Base-by-base conservation (phyloP, 2,797 vertebrate genomes). In the Salmo trutta region DNA sequence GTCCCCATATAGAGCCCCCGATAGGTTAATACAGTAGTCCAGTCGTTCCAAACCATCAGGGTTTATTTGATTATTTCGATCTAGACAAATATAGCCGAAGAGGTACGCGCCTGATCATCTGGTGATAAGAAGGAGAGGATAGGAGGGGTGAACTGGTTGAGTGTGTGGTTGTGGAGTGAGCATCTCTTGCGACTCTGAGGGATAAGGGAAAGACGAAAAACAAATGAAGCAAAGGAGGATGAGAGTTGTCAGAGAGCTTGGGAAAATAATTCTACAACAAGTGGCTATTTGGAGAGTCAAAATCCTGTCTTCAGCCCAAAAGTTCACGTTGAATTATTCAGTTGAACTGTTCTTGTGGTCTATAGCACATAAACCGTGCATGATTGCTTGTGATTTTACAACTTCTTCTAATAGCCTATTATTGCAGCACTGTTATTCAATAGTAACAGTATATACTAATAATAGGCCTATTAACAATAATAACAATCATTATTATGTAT, bases 1-100 rank as follows among this genome's bases (percentile, higher is more conserved):
- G 64, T 73, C 71, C n/a, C 54, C 71, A 66, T 29, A 75, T 80
- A 75, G 69, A 80, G 78, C 73, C 70, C 71, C 54, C 51, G 31
- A 36, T 77, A 79, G 87, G 79, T 86, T 72, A 68, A 86, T 83
- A 67, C 74, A 75, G 80, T 75, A 74, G 59, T 73, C 73, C 52
- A 74, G 74, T 59, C 75, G 69, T 70, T 77, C 71, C 70, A 51
- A 73, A 41, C 66, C 78, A 74, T 71, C 65, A 6, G 33, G 59
- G 54, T 80, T 76, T 74, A 75, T 76, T 78, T 86, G 81, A 84
- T 69, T 83, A 87, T 90, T 36, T 87, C 82, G 82, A 85, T 88
- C 84, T 83, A 69, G 66, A 12, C 82, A 51, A 77, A 62, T 54
- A 69, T 56, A 66, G 65, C 4, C 5, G 29, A 31, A 33, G 16